These are phyloP conservation scores for Fratercula arctica DNA, from an alignment of 2,797 vertebrate species.

Conservation along the genomic window DNA sequence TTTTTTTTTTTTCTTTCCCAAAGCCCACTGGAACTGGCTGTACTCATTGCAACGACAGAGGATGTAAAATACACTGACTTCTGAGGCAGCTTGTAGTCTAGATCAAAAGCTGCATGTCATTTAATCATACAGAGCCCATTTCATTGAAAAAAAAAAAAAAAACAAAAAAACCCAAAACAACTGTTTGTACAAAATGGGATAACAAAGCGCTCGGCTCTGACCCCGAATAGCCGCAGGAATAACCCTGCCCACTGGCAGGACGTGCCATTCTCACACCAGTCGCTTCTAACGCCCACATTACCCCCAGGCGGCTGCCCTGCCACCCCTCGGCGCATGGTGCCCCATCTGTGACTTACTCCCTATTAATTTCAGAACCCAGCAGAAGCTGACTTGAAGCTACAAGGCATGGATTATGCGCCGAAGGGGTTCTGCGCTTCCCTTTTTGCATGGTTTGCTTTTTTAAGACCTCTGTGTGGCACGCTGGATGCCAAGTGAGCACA, in stretches of 20 bases:
- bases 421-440: not conserved
- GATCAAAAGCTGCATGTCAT: constrained; percentile 2
- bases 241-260: not conserved
- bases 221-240: not conserved
- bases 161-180: not conserved
- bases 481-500: not conserved
- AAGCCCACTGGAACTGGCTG: constrained; percentile 32
- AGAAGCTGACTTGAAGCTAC: not conserved
- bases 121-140: constrained; percentile 18
- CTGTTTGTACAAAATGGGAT: not conserved
- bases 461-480: not conserved
- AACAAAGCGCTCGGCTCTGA: fast-evolving
- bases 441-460: not conserved
- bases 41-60: not conserved
- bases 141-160: not conserved
- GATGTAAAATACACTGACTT: not conserved
- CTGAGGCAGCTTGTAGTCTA: constrained; percentile 1
- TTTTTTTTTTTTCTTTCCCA: not conserved
- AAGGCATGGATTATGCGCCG: not conserved
- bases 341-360: not conserved
- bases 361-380: not conserved
- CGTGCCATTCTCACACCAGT: not conserved
- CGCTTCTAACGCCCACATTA: fast-evolving
- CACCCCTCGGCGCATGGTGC: fast-evolving
- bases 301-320: not conserved